These are phyloP conservation scores for Raillietiella orientalis DNA, from an alignment of 2,888 invertebrate genomes.

Conservation along the genomic window DNA sequence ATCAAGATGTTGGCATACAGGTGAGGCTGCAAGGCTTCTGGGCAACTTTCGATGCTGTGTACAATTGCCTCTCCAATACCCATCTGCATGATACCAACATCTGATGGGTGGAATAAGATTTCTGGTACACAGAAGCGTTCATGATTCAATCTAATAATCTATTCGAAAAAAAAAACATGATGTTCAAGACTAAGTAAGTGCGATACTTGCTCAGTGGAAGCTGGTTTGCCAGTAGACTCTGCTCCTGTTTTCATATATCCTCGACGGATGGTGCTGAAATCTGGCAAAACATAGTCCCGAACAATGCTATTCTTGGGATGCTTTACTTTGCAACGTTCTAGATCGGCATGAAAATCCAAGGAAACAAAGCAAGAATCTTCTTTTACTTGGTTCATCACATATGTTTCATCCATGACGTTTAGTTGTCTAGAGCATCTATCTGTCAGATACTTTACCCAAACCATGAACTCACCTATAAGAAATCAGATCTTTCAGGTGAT, in stretches of 20 bases:
- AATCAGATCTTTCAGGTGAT: conserved; percentile 85
- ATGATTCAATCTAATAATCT: conserved; percentile 56
- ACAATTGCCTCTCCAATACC: conserved; percentile 70
- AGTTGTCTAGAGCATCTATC: conserved; percentile 50
- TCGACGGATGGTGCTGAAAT: conserved; percentile 58
- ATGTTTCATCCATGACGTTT: conserved; percentile 91
- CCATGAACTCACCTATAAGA: conserved; percentile 42
- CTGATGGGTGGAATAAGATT: conserved; percentile 69
- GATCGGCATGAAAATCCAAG: conserved; percentile 40
- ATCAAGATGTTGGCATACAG: conserved; percentile 51
- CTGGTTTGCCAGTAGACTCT: conserved; percentile 12
- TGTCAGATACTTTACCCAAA: too few relatives aligned
- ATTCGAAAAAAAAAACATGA: conserved; percentile 25
- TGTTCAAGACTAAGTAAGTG: too few relatives aligned
- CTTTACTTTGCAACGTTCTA: conserved; percentile 18
- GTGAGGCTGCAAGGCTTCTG: conserved; percentile 34
- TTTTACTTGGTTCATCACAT: conserved; percentile 84
- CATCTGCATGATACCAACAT: conserved; percentile 64
- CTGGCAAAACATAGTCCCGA: conserved; percentile 77
- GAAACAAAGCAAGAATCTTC: conserved; percentile 90
- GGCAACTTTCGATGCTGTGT: conserved; percentile 35
- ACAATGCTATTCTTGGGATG: conserved; percentile 27
- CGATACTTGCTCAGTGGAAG: conserved; percentile 16
- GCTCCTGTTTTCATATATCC: conserved; percentile 28
- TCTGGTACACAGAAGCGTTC: conserved; percentile 88